These are phyloP conservation scores for Ancistrus triradiatus DNA, from an alignment of 2,113 vertebrate species.

Conservation along the genomic window DNA sequence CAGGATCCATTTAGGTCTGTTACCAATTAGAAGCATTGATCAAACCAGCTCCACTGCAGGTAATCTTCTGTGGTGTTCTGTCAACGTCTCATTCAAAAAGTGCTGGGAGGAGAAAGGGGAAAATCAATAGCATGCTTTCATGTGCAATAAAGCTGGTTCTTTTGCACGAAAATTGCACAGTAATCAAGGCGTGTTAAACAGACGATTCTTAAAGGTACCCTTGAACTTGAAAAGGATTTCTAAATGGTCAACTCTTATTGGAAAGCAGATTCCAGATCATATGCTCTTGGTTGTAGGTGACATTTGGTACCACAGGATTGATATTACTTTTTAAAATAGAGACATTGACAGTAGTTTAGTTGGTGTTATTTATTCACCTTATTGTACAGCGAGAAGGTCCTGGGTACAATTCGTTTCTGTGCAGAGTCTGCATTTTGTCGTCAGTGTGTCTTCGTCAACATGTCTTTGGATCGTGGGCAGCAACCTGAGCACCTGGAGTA, in stretches of 20 bases:
- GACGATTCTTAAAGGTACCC: conserved; percentile 38
- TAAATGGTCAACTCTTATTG: conserved; percentile 14
- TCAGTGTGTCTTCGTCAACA: too few relatives aligned
- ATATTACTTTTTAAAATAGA: too few relatives aligned
- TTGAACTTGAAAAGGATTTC: conserved; percentile 27
- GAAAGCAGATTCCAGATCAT: too few relatives aligned
- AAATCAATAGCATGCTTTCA: conserved; percentile 55
- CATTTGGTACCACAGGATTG: too few relatives aligned
- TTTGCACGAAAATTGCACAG: conserved; percentile 37
- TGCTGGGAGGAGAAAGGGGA: conserved; percentile 27
- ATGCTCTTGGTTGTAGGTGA: too few relatives aligned
- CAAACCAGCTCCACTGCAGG: conserved; percentile 51
- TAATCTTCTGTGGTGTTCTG: conserved; percentile 47
- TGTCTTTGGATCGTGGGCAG: too few relatives aligned
- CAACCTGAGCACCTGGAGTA: too few relatives aligned
- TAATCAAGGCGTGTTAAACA: conserved; percentile 45
- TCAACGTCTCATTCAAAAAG: conserved; percentile 43
- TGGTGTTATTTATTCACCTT: too few relatives aligned
- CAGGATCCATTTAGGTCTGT: conserved; percentile 47
- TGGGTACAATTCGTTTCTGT: too few relatives aligned
- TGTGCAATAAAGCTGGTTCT: conserved; percentile 50
- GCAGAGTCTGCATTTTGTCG: too few relatives aligned
- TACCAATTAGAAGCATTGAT: conserved; percentile 59
- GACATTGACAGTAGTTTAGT: too few relatives aligned
- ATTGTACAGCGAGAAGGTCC: too few relatives aligned